Evolutionary conservation across 2,113 vertebrate species (phyloP), one percentile per base, ranked within the genome.

Genomic region (Plecotus auritus): DNA sequence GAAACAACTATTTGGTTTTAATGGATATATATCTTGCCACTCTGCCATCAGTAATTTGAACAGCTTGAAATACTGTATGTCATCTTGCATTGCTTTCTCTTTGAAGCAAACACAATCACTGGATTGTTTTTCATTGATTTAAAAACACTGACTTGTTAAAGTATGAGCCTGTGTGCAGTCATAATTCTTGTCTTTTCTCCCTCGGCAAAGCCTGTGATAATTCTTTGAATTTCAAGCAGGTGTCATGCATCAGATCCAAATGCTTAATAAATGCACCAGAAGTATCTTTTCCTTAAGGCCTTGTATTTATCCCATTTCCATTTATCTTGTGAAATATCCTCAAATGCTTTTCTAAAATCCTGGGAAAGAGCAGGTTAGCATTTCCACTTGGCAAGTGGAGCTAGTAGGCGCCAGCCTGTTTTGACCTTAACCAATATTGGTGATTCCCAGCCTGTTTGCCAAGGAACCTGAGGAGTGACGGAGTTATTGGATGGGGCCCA

Each of bases 91-190:
- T 97, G 93, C 97, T 94, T 96, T 97, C 85, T 90, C 88, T 97
- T 95, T 90, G 95, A 95, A 96, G 88, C 94, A 97, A 95, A 97
- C 92, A 96, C 91, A 97, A 97, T 97, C 88, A 89, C 78, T 96
- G 92, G 95, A 94, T 96, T 97, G 94, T 96, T 97, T 97, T 96
- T 93, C 92, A 97, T 96, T 93, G 97, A 96, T 97, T 96, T 97
- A 88, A 95, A 97, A 97, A 97, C 96, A 96, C 85, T 96, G 96
- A 97, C 95, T 97, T 90, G 88, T 54, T 96, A 88, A 97, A 96
- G 95, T 96, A 95, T 95, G 92, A 96, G 86, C 61, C 95, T 77
- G 83, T 59, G 61, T 74, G 49, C 47, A 96, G 93, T 93, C 93
- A 96, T 97, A 97, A 95, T 92, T 96, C 90, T 96, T 97, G 77